Conservation (phyloP, 2,888 invertebrate genomes). For the Conistra vaccinii region DNA sequence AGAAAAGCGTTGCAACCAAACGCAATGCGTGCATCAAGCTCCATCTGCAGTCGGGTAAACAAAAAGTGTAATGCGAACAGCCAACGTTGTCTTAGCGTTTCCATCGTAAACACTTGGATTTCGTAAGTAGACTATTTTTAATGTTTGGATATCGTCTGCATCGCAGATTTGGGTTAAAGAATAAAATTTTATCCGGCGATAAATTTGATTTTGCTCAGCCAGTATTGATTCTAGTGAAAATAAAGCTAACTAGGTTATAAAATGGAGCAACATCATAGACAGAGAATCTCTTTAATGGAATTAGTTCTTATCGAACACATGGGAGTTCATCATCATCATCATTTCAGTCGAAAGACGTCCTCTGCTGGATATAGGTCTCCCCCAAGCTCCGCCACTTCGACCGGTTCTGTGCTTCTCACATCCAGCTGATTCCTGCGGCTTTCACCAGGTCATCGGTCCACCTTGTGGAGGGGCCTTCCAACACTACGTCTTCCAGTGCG, state of each 20-base stretch:
- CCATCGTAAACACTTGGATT: slow-evolving; percentile 72
- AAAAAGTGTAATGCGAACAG: slow-evolving; percentile 73
- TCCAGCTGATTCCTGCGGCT: no score
- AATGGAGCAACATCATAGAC: not conserved
- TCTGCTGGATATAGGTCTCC: no score
- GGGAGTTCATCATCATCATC: no score
- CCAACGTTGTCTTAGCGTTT: slow-evolving; percentile 62
- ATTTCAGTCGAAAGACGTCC: no score
- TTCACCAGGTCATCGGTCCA: no score
- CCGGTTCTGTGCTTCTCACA: no score
- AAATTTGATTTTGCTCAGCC: slow-evolving; percentile 13
- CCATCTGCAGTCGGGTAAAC: slow-evolving; percentile 68
- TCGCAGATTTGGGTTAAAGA: slow-evolving; percentile 41
- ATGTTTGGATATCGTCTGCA: slow-evolving; percentile 55
- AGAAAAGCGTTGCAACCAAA: slow-evolving; percentile 11
- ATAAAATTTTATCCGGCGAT: slow-evolving; percentile 40
- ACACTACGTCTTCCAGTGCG: no score
- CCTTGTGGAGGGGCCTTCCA: no score
- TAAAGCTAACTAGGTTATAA: slow-evolving; percentile 2
- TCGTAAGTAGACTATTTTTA: slow-evolving; percentile 73
- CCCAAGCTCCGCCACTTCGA: no score
- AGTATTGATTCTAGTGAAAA: slow-evolving; percentile 19
- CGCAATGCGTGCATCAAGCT: slow-evolving; percentile 12
- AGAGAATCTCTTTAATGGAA: not conserved
- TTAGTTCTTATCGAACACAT: not conserved